Conservation (phyloP, 2,113 vertebrate species). For the Telmatochromis sp. region DNA sequence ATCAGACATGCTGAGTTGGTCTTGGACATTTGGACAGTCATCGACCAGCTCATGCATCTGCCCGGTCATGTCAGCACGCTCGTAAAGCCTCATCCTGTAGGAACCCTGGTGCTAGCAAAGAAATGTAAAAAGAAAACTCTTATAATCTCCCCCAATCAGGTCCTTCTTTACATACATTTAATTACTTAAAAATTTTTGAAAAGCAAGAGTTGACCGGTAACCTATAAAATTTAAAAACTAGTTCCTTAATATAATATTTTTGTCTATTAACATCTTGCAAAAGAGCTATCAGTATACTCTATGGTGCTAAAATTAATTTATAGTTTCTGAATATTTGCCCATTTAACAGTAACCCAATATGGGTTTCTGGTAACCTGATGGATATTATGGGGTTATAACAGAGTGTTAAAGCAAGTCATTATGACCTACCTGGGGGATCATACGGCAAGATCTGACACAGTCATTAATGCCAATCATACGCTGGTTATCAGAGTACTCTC, state of each 20-base stretch:
- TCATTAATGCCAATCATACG: constrained; percentile 60
- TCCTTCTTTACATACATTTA: neutral
- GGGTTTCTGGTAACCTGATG: neutral
- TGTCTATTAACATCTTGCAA: neutral
- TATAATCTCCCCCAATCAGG: neutral
- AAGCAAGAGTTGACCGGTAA: neutral
- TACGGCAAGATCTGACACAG: constrained; percentile 61
- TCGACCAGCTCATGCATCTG: constrained; percentile 71
- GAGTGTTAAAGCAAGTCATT: neutral
- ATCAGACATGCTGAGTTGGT: constrained; percentile 57
- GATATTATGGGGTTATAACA: neutral
- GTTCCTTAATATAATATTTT: neutral
- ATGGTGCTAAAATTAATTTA: neutral
- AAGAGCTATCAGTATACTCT: neutral
- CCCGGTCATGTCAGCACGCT: constrained; percentile 64
- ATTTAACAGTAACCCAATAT: neutral
- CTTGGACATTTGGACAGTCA: constrained; percentile 64
- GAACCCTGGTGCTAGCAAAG: constrained; percentile 53
- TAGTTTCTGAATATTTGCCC: neutral
- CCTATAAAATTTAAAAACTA: neutral
- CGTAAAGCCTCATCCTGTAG: constrained; percentile 67
- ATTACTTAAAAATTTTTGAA: neutral
- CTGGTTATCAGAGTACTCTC: constrained; percentile 70
- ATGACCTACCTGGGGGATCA: constrained; percentile 63
- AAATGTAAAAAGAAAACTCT: neutral